Base-by-base conservation (phyloP, 2,113 vertebrate genomes). In the Phyllostomus hastatus region DNA sequence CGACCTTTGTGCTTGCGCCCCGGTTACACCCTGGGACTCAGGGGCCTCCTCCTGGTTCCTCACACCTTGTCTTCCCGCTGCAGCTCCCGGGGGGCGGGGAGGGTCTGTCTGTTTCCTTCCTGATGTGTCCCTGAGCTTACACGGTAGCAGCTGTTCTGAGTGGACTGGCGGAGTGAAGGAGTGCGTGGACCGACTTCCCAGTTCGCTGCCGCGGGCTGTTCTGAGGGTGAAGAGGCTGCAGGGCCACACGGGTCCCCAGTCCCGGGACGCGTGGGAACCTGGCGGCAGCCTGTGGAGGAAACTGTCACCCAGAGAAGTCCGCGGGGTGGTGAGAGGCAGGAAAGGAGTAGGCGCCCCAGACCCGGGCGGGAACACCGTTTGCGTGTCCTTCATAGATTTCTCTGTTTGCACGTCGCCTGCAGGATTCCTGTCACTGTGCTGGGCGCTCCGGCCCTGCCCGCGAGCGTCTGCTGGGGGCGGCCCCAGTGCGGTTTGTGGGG, bases 1-100 rank as follows among this genome's bases (percentile, higher is more conserved):
- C 9, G 57, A 10, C 10, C 59, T 4, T 0, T 3, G 22, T 2
- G 6, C 6, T 4, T 28, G 50, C 1, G 7, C 2, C 0, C 24
- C 26, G 4, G 26, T 33, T 4, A 12, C 41, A 4, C 10, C 2
- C 0, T 0, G 11, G 17, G 9, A 46, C 2, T 17, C 46, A 17
- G 1, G 2, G 15, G 15, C 10, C n/a, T 4, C 4, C 52, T 57
- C 31, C 10, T 19, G 5, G 38, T 19, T 16, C 14, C 10, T 33
- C 28, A 19, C 9, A 35, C 52, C 11, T 17, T 80, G 72, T 50
- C 64, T 16, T 57, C 41, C 10, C 10, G 4, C 14, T 33, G 12
- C 48, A 28, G 0, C 61, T 12, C 11, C 41, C 3, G 22, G 4
- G 1, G 12, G 41, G 5, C 16, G 2, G 1, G 11, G 38, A 8